A percentile compares a stretch with the other conserved stretches of the same genome.
These are phyloP conservation scores for Leucoptera coffeella DNA, from an alignment of 2,888 invertebrate genomes.

Conservation along the genomic window DNA sequence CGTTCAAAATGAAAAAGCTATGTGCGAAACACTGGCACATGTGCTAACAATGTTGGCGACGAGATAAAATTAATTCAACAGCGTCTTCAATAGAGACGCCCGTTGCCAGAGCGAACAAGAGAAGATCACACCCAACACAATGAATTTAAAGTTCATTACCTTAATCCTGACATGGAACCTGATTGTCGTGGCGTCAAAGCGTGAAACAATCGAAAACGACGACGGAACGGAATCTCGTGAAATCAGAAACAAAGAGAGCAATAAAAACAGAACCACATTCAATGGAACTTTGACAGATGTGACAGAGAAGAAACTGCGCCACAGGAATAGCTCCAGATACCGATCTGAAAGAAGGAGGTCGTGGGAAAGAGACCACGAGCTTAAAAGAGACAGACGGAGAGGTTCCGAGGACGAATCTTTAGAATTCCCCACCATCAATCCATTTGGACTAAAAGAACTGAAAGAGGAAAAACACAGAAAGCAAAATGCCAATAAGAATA, in stretches of 20 bases:
- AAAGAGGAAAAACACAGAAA: conserved; percentile 15
- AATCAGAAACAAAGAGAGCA: conserved; percentile 35
- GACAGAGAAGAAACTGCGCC: conserved; percentile 33
- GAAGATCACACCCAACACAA: too few relatives aligned
- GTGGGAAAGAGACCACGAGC: conserved; percentile 34
- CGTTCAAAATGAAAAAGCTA: too few relatives aligned
- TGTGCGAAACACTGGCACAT: too few relatives aligned
- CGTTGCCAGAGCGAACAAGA: too few relatives aligned
- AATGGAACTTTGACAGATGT: conserved; percentile 40
- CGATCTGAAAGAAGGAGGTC: conserved; percentile 30
- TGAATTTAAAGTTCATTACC: conserved; percentile 41
- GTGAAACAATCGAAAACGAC: conserved; percentile 24
- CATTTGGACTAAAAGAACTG: conserved; percentile 20
- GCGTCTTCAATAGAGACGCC: too few relatives aligned
- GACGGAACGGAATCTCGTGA: conserved; percentile 25
- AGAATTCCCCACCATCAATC: conserved; percentile 16
- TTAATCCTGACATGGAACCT: conserved; percentile 38
- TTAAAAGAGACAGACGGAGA: conserved; percentile 34
- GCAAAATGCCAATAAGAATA: conserved; percentile 28
- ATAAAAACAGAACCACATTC: conserved; percentile 38
- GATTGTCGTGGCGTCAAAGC: conserved; percentile 30
- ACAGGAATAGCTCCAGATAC: conserved; percentile 36
- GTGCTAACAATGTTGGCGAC: too few relatives aligned
- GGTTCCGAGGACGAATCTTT: conserved; percentile 26
- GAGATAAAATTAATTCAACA: too few relatives aligned